Conservation (phyloP, 2,888 invertebrate species). For the Agrilus mali region DNA sequence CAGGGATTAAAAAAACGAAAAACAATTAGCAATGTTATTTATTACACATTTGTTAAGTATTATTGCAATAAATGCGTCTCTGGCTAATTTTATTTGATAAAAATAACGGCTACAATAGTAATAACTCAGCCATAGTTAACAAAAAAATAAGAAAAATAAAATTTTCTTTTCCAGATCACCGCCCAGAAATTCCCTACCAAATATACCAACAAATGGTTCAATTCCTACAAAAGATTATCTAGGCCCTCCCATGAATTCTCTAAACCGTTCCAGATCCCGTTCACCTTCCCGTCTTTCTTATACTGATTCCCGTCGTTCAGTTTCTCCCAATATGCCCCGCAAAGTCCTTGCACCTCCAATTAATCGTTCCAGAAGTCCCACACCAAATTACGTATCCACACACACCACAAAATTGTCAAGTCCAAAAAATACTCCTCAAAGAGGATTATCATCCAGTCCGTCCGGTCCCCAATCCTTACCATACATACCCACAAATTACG, state of each 20-base stretch:
- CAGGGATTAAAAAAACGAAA: no score
- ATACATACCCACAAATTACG: conserved; percentile 12
- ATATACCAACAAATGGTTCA: conserved; percentile 14
- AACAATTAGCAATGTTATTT: no score
- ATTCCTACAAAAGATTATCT: conserved; percentile 18
- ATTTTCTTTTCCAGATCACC: conserved; percentile 32
- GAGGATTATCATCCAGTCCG: conserved; percentile 1
- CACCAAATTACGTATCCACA: conserved; percentile 41
- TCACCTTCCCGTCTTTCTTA: conserved; percentile 26
- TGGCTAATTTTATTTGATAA: no score
- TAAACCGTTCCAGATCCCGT: conserved; percentile 29
- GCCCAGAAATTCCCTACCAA: conserved; percentile 20
- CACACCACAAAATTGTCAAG: conserved; percentile 24
- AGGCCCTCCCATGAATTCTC: conserved; percentile 33
- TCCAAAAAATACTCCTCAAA: conserved; percentile 17
- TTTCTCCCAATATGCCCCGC: conserved; percentile 29
- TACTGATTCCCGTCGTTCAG: conserved; percentile 22
- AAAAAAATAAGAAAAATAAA: no score
- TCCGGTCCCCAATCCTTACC: conserved; percentile 13
- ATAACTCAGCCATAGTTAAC: no score
- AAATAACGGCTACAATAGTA: no score
- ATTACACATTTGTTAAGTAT: no score
- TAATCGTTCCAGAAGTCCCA: conserved; percentile 38
- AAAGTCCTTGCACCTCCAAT: conserved; percentile 25
- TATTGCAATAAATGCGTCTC: no score